A percentile compares a stretch with the other conserved stretches of the same genome.
These are phyloP conservation scores for Epinotia nisella DNA, from an alignment of 2,888 invertebrate genomes.

Conservation along the genomic window DNA sequence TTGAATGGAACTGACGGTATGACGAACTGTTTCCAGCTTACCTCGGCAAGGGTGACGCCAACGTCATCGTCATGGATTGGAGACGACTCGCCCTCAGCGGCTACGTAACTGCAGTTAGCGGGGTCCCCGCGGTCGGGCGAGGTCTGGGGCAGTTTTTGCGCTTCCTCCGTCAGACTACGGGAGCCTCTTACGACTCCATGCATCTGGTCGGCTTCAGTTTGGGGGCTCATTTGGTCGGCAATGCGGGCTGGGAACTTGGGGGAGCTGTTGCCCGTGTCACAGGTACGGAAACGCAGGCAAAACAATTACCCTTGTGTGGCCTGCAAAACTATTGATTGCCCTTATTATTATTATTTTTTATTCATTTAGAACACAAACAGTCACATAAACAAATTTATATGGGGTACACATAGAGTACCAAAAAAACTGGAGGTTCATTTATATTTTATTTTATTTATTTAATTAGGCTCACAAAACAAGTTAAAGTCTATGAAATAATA, in stretches of 20 bases:
- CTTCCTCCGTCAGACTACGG: slow-evolving; percentile 62
- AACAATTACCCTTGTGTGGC: too few relatives aligned
- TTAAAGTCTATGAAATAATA: too few relatives aligned
- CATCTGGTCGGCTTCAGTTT: slow-evolving; percentile 80
- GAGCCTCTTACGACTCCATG: slow-evolving; percentile 60
- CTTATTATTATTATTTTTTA: too few relatives aligned
- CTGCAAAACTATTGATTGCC: too few relatives aligned
- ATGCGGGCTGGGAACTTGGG: slow-evolving; percentile 66
- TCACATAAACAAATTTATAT: too few relatives aligned
- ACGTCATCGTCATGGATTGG: slow-evolving; percentile 76
- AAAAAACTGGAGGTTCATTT: too few relatives aligned
- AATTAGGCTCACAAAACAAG: too few relatives aligned
- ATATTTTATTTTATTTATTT: too few relatives aligned
- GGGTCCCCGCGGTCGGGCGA: slow-evolving; percentile 69
- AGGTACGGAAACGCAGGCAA: slow-evolving; percentile 54
- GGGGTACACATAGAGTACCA: too few relatives aligned
- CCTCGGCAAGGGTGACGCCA: slow-evolving; percentile 62
- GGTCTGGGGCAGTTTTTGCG: slow-evolving; percentile 72
- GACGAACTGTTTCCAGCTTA: slow-evolving; percentile 55
- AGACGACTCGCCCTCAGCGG: slow-evolving; percentile 60
- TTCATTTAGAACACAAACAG: too few relatives aligned
- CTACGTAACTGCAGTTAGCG: slow-evolving; percentile 64
- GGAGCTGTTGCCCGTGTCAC: slow-evolving; percentile 71
- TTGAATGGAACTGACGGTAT: background rate
- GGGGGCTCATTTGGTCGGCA: slow-evolving; percentile 77